phyloP scores from a whole-genome alignment of 2,113 vertebrate genomes.

The Melospiza melodia region DNA sequence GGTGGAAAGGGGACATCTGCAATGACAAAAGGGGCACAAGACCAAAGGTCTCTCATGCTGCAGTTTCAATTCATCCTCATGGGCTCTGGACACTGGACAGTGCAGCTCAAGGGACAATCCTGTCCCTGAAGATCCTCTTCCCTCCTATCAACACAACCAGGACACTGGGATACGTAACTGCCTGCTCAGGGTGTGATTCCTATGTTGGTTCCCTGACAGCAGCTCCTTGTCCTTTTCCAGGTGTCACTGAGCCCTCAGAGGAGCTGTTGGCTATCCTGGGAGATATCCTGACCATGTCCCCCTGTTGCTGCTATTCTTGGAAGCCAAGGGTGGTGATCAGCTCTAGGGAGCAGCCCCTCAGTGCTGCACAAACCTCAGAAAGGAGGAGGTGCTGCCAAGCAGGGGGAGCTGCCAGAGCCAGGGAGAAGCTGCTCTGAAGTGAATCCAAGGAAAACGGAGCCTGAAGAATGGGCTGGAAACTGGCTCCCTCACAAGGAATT shows the following conservation, averaged over 20 bases:
- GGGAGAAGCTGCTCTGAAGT: constrained; percentile 13
- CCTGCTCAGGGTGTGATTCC: background rate
- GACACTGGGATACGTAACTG: background rate
- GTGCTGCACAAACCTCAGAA: background rate
- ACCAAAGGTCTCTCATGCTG: background rate
- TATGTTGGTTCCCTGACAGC: background rate
- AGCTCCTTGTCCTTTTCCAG: background rate
- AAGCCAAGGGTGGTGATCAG: background rate
- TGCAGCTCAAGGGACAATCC: too few relatives aligned
- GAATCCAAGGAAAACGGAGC: constrained; percentile 54
- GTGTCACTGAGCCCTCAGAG: background rate
- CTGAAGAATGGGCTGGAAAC: constrained; percentile 53
- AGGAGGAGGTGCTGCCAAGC: constrained; percentile 12
- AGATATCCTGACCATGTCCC: background rate
- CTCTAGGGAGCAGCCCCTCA: background rate
- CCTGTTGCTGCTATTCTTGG: background rate
- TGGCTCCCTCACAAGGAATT: constrained; percentile 58
- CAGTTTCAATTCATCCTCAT: background rate
- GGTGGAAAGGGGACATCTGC: background rate
- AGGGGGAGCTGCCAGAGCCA: background rate
- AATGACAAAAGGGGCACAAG: background rate
- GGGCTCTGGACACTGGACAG: background rate
- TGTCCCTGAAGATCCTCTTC: background rate
- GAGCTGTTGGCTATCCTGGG: background rate
- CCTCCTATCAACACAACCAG: rapidly evolving